Evolutionary conservation across 2,888 invertebrate genomes (phyloP).

Genomic region (Apamea anceps): DNA sequence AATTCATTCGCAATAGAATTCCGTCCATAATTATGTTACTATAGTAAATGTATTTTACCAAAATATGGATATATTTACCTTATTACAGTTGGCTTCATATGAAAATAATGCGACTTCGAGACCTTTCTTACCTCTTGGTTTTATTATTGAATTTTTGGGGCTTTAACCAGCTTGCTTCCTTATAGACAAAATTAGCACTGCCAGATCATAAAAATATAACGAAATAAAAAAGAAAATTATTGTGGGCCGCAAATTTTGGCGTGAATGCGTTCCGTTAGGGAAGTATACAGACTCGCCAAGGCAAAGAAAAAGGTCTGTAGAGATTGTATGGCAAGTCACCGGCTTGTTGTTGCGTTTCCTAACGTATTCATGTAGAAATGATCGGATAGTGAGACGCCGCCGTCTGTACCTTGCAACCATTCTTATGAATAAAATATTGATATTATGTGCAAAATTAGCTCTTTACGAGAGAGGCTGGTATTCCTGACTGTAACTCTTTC

Average conservation of each 20-base stretch:
- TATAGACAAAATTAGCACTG: slow-evolving; percentile 8
- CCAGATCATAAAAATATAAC: neutral
- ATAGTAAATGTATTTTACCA: slow-evolving; percentile 56
- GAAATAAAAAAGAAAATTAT: neutral
- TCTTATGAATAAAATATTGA: slow-evolving; percentile 63
- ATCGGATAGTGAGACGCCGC: neutral
- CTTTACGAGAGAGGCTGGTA: slow-evolving; percentile 47
- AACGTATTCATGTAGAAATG: neutral
- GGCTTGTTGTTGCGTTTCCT: neutral
- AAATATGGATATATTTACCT: slow-evolving; percentile 60
- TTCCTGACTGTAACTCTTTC: slow-evolving; percentile 42
- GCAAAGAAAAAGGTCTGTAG: neutral
- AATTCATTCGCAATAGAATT: slow-evolving; percentile 76
- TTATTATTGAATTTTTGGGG: slow-evolving; percentile 6
- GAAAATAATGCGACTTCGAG: neutral
- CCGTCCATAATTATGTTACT: slow-evolving; percentile 85
- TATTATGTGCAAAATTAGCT: slow-evolving; percentile 42
- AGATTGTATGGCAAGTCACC: neutral
- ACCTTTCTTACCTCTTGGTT: slow-evolving; percentile 19
- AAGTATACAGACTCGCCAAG: neutral
- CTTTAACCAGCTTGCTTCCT: slow-evolving; percentile 4
- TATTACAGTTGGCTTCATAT: slow-evolving; percentile 18
- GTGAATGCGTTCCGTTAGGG: neutral
- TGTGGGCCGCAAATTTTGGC: neutral
- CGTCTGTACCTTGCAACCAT: slow-evolving; percentile 33